Evolutionary conservation across 2,888 invertebrate species (phyloP), one percentile per base, ranked within the genome.

Genomic region (Clunio marinus): DNA sequence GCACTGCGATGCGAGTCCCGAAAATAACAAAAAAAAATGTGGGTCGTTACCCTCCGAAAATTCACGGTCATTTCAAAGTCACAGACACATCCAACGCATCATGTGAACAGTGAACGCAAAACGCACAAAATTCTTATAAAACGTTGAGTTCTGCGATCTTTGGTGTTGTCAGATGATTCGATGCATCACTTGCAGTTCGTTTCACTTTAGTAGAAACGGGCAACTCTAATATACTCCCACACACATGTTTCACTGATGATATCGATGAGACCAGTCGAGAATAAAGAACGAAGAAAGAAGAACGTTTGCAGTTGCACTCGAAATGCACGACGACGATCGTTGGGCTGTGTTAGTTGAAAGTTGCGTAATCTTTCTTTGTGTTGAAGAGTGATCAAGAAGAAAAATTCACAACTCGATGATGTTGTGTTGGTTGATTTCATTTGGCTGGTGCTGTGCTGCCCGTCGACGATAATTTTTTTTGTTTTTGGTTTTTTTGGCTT

Each of bases 21-120:
- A 55, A 55, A 22, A 55, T 32, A 59, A 35, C 20, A 32, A 32
- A 59, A 55, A 2, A 28, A 63, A 63, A 63, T 63, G 71, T 73
- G 73, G 73, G 73, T 73, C 73, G 73, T 73, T 73, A 72, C 72
- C 73, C 73, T 71, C 37, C 70, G 72, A 71, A 71, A 71, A 70
- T 73, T 73, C 73, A 73, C 73, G 73, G 73, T 73, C 73, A 73
- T 72, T 73, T 73, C 72, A 70, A 73, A 73, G 73, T 73, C 73
- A 73, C 46, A 62, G 62, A 62, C 63, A 63, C 63, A 63, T 25
- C 15, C 15, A 46, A 45, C 41, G 41, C 41, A 41, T 41, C 41
- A 51, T 51, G 51, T 22, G 22, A 22, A 20, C 51, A 4, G n/a
- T n/a, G n/a, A n/a, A n/a, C n/a, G 17, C 17, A 41, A 63, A 63